Conservation (phyloP, 2,888 invertebrate genomes). For the Harmothoe impar region DNA sequence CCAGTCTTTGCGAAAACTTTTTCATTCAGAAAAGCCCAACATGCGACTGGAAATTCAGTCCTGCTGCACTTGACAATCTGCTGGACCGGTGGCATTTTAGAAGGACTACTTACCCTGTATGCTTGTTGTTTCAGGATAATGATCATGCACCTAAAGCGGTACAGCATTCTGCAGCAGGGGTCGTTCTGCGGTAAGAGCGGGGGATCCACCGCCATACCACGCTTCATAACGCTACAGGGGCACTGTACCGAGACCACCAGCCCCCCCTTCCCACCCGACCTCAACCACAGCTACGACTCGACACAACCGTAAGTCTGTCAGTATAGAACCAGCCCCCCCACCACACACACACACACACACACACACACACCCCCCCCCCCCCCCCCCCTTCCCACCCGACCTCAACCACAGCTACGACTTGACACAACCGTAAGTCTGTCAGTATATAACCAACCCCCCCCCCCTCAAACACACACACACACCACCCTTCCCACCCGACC, state of each 20-base stretch:
- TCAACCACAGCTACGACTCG: neutral
- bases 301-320: neutral
- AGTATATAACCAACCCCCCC: too few relatives aligned
- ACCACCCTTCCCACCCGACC: slow-evolving; percentile 71
- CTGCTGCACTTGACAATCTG: too few relatives aligned
- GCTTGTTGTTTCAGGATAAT: slow-evolving; percentile 78
- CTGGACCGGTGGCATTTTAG: too few relatives aligned
- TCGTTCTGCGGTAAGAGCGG: slow-evolving; percentile 74
- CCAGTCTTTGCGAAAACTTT: too few relatives aligned
- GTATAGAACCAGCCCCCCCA: too few relatives aligned
- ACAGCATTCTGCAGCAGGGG: slow-evolving; percentile 73
- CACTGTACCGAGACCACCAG: slow-evolving; percentile 74
- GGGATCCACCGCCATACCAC: slow-evolving; percentile 74
- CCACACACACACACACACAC: too few relatives aligned
- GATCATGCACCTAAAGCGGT: slow-evolving; percentile 80
- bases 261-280: slow-evolving; percentile 72
- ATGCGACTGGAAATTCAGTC: too few relatives aligned
- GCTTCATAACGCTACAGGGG: slow-evolving; percentile 74
- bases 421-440: neutral
- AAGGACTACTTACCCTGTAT: too few relatives aligned
- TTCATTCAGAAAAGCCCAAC: too few relatives aligned
- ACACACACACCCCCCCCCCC: too few relatives aligned
- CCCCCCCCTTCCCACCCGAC: slow-evolving; percentile 72
- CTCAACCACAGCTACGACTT: neutral
- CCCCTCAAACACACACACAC: too few relatives aligned